phyloP scores from a whole-genome alignment of 2,888 invertebrate species.

The Heliconius erato region DNA sequence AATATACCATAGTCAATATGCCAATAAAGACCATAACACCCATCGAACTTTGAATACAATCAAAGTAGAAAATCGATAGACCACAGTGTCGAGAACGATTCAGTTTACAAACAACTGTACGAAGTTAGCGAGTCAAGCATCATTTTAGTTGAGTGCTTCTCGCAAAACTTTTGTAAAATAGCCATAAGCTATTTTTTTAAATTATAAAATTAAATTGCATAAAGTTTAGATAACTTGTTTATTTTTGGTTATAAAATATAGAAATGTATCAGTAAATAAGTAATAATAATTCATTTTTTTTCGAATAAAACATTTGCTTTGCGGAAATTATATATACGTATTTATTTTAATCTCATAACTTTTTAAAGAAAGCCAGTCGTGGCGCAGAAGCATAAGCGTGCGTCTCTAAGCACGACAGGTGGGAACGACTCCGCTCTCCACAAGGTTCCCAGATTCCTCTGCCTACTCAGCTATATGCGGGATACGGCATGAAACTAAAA shows the following conservation, averaged over 20 bases:
- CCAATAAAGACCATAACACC: slow-evolving; percentile 22
- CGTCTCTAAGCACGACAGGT: too few relatives aligned
- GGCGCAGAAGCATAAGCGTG: too few relatives aligned
- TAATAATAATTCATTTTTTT: too few relatives aligned
- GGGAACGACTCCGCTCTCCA: too few relatives aligned
- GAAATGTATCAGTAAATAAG: not conserved
- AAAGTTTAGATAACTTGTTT: too few relatives aligned
- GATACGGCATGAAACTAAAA: too few relatives aligned
- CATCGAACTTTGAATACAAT: slow-evolving; percentile 40
- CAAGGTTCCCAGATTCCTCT: not conserved
- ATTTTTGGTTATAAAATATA: not conserved
- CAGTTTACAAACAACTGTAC: slow-evolving; percentile 52
- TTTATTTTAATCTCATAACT: too few relatives aligned
- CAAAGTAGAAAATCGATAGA: slow-evolving; percentile 51
- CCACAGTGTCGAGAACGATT: slow-evolving; percentile 44
- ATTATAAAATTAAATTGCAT: not conserved
- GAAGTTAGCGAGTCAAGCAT: slow-evolving; percentile 49
- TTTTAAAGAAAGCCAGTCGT: too few relatives aligned
- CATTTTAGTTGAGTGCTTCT: slow-evolving; percentile 23
- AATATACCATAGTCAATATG: slow-evolving; percentile 10
- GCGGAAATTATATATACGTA: too few relatives aligned
- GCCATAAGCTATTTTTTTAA: not conserved
- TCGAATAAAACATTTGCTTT: too few relatives aligned
- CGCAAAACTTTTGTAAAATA: slow-evolving; percentile 12
- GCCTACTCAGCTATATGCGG: too few relatives aligned